Base-by-base conservation (phyloP, 1,140 invertebrate genomes). In the Zophobas atratus region DNA sequence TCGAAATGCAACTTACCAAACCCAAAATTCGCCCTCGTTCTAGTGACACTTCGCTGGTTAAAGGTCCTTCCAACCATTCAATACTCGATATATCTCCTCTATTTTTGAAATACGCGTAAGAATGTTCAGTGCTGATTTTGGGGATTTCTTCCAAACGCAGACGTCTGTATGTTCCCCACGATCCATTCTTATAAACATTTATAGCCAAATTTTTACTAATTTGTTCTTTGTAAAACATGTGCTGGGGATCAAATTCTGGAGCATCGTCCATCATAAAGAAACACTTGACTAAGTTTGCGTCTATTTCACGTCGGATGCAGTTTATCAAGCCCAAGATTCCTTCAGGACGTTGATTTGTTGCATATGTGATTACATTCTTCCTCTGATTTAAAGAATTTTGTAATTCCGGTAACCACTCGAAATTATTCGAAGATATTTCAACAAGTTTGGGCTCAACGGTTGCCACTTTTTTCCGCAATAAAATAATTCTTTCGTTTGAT, bases 71-170 rank as follows among this genome's bases (percentile, higher is more conserved):
- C 0, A 97, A 87, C 97, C 97, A 99, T 6, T 87, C 90, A 0
- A 99, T 84, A 43, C 94, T 94, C 0, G 93, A 94, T 32, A 99
- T 87, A 86, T 99, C 97, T 63, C 97, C 96, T 80, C 93, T 90
- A 3, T 93, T 92, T 1, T 90, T 79, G 0, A 94, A 92, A 86
- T 97, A 96, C 0, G 94, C 92, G 84, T 91, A 97, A 0, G 92
- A 93, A 87, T 98, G 94, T 67, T 89, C 84, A 0, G 88, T 88
- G 43, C 82, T 84, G 5, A 89, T 85, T 2, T 86, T 87, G 48
- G 86, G 78, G 2, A 87, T 6, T 1, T 56, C 8, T 4, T 77
- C 70, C 35, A 84, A 8, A 1, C 75, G 34, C 3, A 85, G 77
- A 79, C 85, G 84, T 36, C 84, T 78, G 78, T 93, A 92, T 43